Base-by-base conservation (phyloP, 2,113 vertebrate species). In the Salminus brasiliensis region DNA sequence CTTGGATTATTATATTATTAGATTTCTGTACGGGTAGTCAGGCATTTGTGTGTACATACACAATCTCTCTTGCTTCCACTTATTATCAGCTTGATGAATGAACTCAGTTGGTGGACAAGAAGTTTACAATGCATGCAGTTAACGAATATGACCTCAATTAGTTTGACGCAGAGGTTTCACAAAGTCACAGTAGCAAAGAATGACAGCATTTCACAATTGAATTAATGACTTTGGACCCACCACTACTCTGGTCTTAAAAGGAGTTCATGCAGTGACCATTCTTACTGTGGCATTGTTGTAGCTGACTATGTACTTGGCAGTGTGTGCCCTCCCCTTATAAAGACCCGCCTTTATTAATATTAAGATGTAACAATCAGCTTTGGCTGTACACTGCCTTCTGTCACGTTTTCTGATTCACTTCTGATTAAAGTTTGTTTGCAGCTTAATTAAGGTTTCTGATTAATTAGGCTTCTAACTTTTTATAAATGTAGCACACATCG, bases 201-300 rank as follows among this genome's bases (percentile, higher is more conserved):
- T 83, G 81, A 55, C 59, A 60, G 62, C 70, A 72, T 83, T 81
- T 82, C 76, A 81, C 76, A 76, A 84, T 82, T 86, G 79, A 82
- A 82, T 84, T 86, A 79, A 29, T 65, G 16, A 23, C 66, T 74
- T 65, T 59, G 25, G 27, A 69, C 21, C 43, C 18, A 27, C 41
- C 36, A 59, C 65, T 53, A 63, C 79, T 79, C 63, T 57, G 30
- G 12, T 41, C 25, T 32, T 29, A 29, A 59, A 29, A 59, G 30
- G 16, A 30, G 34, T 30, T 52, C 32, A n/a, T 29, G 15, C 53
- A 47, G 27, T 52, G 60, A n/a, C 41, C 65, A 7, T 80, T 69
- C 47, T 57, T 21, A 34, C 36, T 47, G 11, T 62, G 55, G 1
- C 43, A 41, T 47, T 59, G 75, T 66, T 68, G 13, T 70, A 27